These are phyloP conservation scores for Anastrepha obliqua DNA, from an alignment of 1,140 invertebrate species.

Conservation along the genomic window DNA sequence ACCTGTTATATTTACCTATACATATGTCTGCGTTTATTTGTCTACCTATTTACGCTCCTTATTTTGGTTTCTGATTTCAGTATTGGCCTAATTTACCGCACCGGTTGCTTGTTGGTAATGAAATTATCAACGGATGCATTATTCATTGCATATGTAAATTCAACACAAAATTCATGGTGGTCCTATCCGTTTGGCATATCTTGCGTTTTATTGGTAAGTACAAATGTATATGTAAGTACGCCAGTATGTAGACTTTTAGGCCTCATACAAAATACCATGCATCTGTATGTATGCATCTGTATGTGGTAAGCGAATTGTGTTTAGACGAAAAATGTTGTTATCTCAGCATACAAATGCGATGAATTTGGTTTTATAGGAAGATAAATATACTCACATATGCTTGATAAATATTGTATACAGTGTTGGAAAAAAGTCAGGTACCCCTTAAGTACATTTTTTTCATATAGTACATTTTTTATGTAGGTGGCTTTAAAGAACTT, in stretches of 20 bases:
- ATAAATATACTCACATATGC: too few relatives aligned
- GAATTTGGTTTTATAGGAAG: too few relatives aligned
- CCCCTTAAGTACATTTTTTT: too few relatives aligned
- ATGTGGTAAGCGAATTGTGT: too few relatives aligned
- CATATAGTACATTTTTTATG: too few relatives aligned
- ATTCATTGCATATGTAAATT: conserved; percentile 80
- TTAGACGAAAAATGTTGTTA: too few relatives aligned
- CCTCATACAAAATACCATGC: background rate
- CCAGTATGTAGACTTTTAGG: background rate
- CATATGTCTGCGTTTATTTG: background rate
- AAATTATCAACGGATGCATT: conserved; percentile 77
- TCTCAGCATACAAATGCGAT: too few relatives aligned
- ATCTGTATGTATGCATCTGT: too few relatives aligned
- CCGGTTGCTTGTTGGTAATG: conserved; percentile 77
- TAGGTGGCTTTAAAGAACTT: too few relatives aligned
- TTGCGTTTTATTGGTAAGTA: conserved; percentile 78
- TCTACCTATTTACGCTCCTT: background rate
- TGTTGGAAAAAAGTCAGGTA: too few relatives aligned
- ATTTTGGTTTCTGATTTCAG: conserved; percentile 67
- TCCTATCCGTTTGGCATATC: conserved; percentile 78
- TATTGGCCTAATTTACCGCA: conserved; percentile 78
- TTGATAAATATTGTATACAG: too few relatives aligned
- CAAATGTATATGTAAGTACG: background rate
- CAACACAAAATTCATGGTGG: conserved; percentile 75
- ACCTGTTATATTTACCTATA: background rate